A percentile compares a stretch with the other conserved stretches of the same genome.
Conservation (phyloP, 2,797 vertebrate genomes). For the Neoniphon sammara region DNA sequence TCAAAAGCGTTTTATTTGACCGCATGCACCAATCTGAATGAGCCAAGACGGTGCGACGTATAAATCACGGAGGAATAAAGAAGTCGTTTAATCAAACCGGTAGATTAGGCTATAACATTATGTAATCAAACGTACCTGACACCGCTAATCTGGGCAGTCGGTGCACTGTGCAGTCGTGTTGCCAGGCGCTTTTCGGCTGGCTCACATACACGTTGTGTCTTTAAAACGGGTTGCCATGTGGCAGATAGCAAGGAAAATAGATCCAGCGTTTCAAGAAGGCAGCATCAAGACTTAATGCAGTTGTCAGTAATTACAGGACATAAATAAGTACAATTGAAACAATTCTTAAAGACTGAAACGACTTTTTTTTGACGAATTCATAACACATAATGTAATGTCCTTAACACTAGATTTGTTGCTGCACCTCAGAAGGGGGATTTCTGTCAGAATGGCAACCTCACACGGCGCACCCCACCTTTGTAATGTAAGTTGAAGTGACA, state of each 20-base stretch:
- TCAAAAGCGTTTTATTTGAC: slow-evolving; percentile 50
- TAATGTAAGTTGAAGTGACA: slow-evolving; percentile 53
- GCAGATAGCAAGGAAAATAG: slow-evolving; percentile 42
- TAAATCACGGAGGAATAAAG: slow-evolving; percentile 4
- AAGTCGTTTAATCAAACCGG: neutral
- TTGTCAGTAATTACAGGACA: rapidly evolving
- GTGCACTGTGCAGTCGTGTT: slow-evolving; percentile 64
- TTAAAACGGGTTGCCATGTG: slow-evolving; percentile 79
- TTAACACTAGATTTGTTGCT: neutral
- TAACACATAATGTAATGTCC: rapidly evolving
- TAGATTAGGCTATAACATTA: neutral
- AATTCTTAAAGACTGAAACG: too few species aligned
- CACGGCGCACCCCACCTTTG: slow-evolving; percentile 50
- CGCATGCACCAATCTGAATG: slow-evolving; percentile 67
- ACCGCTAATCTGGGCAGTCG: slow-evolving; percentile 38
- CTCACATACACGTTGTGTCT: slow-evolving; percentile 75
- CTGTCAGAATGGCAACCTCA: slow-evolving; percentile 67
- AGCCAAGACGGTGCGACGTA: slow-evolving; percentile 29
- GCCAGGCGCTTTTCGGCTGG: slow-evolving; percentile 70
- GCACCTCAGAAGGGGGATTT: slow-evolving; percentile 53
- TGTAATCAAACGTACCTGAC: slow-evolving; percentile 63
- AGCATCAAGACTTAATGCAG: rapidly evolving
- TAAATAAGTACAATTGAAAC: rapidly evolving
- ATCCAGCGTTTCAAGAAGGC: slow-evolving; percentile 19
- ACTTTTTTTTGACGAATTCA: neutral